Conservation (phyloP, 2,113 vertebrate genomes). For the Mola mola region DNA sequence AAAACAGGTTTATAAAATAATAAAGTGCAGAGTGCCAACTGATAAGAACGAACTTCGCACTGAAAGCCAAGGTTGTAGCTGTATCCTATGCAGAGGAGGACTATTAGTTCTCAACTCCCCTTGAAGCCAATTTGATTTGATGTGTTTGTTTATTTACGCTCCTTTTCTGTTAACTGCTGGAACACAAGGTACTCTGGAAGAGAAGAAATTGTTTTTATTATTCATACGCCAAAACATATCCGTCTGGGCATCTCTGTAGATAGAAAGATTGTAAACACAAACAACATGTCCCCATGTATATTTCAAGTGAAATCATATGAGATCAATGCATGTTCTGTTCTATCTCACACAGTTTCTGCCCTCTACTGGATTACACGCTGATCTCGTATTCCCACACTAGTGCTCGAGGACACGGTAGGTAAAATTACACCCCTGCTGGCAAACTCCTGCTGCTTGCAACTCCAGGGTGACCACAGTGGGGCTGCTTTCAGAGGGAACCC, state of each 20-base stretch:
- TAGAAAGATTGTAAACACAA: neutral
- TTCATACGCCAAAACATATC: conserved; percentile 1
- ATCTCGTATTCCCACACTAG: no score
- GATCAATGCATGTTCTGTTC: neutral
- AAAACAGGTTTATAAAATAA: conserved; percentile 56
- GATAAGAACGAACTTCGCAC: conserved; percentile 61
- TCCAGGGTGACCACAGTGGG: neutral
- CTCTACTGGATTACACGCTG: neutral
- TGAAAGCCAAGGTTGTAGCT: conserved; percentile 12
- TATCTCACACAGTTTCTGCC: neutral
- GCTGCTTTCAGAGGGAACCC: no score
- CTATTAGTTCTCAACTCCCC: neutral
- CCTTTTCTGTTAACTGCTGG: neutral
- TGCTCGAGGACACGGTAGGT: neutral
- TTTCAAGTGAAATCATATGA: neutral
- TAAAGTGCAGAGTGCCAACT: conserved; percentile 31
- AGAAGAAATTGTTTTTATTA: neutral
- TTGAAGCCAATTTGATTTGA: neutral
- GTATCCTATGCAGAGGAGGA: conserved; percentile 2
- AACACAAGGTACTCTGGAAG: neutral
- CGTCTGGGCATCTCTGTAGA: neutral
- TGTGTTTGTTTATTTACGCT: conserved; percentile 5
- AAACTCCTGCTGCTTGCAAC: neutral
- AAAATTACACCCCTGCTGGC: neutral
- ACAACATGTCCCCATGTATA: no score